Conservation (phyloP, 2,797 vertebrate genomes). For the Pseudomugil gertrudae region DNA sequence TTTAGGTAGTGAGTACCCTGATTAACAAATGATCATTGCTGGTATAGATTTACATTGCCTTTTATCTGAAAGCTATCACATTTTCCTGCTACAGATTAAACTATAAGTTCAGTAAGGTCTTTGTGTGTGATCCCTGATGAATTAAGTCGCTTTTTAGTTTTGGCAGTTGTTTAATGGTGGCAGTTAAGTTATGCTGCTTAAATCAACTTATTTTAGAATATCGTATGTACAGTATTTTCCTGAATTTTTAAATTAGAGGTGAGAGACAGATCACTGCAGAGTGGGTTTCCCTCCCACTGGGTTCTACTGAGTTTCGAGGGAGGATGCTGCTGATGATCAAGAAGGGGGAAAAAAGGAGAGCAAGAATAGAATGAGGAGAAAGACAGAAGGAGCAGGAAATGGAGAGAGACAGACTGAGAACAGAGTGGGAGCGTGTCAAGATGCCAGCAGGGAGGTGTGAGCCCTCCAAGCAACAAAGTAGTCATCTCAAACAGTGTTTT, state of each 20-base stretch:
- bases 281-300: conserved; percentile 52
- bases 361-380: conserved; percentile 19
- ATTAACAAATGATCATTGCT: conserved; percentile 35
- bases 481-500: conserved; percentile 73
- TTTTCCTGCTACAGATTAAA: not conserved
- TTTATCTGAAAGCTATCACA: conserved; percentile 22
- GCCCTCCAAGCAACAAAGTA: conserved; percentile 65
- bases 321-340: conserved; percentile 32
- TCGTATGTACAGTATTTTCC: conserved; percentile 19
- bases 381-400: conserved; percentile 10
- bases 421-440: conserved; percentile 60
- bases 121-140: not conserved
- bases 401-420: conserved; percentile 40
- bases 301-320: conserved; percentile 30
- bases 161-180: not conserved
- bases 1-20: conserved; percentile 22
- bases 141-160: conserved; percentile 14
- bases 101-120: not conserved
- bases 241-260: conserved; percentile 59
- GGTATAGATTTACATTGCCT: conserved; percentile 24
- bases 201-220: conserved; percentile 14
- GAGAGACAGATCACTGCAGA: conserved; percentile 65
- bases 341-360: not conserved
- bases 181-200: conserved; percentile 5
- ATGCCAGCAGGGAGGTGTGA: conserved; percentile 61